Evolutionary conservation across 2,888 invertebrate species (phyloP), one percentile per base, ranked within the genome.

Genomic region (Thera britannica): DNA sequence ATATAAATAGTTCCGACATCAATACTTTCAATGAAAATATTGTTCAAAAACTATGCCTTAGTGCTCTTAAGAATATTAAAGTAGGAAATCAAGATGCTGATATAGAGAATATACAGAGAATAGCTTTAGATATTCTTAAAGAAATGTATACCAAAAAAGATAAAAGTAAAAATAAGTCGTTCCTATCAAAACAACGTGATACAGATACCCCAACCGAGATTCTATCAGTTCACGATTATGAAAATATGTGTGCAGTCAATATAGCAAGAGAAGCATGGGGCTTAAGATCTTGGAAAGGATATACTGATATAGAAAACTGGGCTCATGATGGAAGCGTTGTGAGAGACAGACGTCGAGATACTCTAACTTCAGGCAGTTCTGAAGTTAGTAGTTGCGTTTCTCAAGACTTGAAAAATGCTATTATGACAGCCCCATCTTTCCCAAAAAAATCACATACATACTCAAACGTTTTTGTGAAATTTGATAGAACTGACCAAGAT

Each of bases 241-340:
- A 95, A 83, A 96, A 95, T 79, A 94, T 95, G 72, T 95, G 95
- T 79, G 95, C 95, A 2, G 93, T 95, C 4, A 95, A 95, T 75
- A 95, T 96, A 64, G 95, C 95, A 2, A 87, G 95, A 71, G 95
- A 95, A 80, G 95, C 95, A 12, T 95, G 95, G 95, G 95, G 95
- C 0, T 86, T 95, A 60, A 90, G 95, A 54, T 95, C 95, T 48
- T 96, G 95, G 95, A 94, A 94, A 78, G 95, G 95, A 2, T 96
- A 95, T 78, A 95, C 93, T 46, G 95, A 95, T 73, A 95, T 96
- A 66, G 95, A 95, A 80, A 95, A 95, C 62, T 95, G 95, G 87
- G 87, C 94, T 34, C 95, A 95, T 69, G 95, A 95, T 77, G 95
- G 95, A 41, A 95, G 95, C 74, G 94, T 95, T 1, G 94, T 95